phyloP scores from a whole-genome alignment of 2,113 vertebrate genomes.

The Lophotis ruficrista region DNA sequence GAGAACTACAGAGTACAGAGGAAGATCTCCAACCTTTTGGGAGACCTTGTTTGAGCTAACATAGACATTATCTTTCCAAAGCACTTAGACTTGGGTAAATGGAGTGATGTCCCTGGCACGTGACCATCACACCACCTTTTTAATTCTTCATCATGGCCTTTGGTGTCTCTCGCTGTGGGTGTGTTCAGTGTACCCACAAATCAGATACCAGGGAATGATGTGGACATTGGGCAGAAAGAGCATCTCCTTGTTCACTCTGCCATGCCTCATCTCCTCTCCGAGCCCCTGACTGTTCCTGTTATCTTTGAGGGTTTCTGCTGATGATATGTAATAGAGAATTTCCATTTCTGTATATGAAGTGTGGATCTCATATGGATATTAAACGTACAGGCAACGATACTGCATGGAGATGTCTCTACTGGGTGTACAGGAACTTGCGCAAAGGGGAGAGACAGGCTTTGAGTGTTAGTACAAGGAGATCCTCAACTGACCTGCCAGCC shows the following conservation, averaged over 20 bases:
- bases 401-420: neutral
- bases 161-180: rapidly evolving
- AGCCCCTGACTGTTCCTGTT: neutral
- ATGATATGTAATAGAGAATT: neutral
- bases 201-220: neutral
- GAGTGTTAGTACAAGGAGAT: neutral
- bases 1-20: neutral
- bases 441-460: neutral
- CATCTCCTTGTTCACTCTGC: neutral
- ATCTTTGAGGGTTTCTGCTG: neutral
- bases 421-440: neutral
- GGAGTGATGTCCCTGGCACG: neutral
- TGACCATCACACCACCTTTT: neutral
- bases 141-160: neutral
- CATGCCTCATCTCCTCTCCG: neutral
- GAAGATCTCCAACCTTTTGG: neutral
- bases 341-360: neutral
- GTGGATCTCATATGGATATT: rapidly evolving
- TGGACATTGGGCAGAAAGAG: neutral
- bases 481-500: neutral
- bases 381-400: neutral
- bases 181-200: neutral
- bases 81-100: neutral
- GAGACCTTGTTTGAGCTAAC: neutral
- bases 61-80: neutral